These are phyloP conservation scores for Drosophila lacertosa DNA, from an alignment of 1,140 invertebrate species.

Conservation along the genomic window DNA sequence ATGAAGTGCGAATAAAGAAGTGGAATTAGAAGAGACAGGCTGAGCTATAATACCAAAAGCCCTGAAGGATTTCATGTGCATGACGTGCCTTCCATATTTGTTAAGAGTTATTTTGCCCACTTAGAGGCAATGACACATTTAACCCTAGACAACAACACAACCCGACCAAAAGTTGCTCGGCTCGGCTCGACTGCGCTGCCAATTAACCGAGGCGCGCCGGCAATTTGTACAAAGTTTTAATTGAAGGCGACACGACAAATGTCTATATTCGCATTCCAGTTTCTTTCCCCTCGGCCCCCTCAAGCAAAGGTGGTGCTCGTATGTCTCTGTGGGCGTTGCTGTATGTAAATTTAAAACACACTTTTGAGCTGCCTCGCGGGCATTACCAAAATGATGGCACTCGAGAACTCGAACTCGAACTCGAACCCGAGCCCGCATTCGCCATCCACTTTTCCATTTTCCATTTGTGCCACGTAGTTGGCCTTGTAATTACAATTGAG, in stretches of 20 bases:
- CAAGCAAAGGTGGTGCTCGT: constrained; percentile 11
- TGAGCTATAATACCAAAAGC: too few relatives aligned
- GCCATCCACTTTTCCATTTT: constrained; percentile 11
- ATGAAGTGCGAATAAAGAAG: too few relatives aligned
- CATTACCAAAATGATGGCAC: constrained; percentile 46
- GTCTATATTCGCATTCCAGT: constrained; percentile 42
- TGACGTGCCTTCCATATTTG: too few relatives aligned
- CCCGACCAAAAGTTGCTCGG: constrained; percentile 31
- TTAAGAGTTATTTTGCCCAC: neutral
- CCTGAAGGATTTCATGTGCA: too few relatives aligned
- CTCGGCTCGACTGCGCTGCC: constrained; percentile 36
- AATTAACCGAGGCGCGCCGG: constrained; percentile 67
- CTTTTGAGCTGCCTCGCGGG: constrained; percentile 64
- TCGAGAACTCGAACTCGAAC: constrained; percentile 11
- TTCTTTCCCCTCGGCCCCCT: neutral
- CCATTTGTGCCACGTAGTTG: constrained; percentile 60
- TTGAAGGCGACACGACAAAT: constrained; percentile 72
- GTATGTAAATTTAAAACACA: constrained; percentile 66
- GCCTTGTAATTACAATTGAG: constrained; percentile 79
- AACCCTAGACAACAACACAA: constrained; percentile 18
- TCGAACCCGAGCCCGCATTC: too few relatives aligned
- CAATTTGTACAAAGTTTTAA: constrained; percentile 80
- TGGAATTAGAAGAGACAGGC: neutral
- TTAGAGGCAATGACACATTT: constrained; percentile 17
- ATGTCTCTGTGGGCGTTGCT: constrained; percentile 57